Evolutionary conservation across 2,888 invertebrate species (phyloP).

Genomic region (Drosophila barbarae): DNA sequence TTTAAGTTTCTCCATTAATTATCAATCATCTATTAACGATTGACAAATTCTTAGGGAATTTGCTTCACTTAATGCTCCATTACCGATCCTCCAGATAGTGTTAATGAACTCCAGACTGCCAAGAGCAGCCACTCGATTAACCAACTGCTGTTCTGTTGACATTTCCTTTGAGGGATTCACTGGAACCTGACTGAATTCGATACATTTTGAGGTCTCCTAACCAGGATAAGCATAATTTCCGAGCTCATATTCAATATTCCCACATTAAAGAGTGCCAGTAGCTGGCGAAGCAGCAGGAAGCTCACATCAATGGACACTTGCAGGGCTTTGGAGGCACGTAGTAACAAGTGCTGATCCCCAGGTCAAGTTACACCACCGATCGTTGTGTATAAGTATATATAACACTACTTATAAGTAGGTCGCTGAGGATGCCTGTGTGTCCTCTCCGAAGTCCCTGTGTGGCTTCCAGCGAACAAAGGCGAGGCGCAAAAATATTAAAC

Average conservation of each 20-base stretch:
- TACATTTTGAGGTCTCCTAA: constrained; percentile 16
- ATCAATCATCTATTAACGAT: not conserved
- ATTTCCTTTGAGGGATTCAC: constrained; percentile 25
- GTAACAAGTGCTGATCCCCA: constrained; percentile 27
- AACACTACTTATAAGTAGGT: constrained; percentile 38
- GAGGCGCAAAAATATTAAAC: constrained; percentile 68
- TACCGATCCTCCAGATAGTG: constrained; percentile 16
- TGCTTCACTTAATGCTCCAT: constrained; percentile 13
- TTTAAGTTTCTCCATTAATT: not conserved
- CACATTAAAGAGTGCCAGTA: constrained; percentile 56
- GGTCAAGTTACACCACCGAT: constrained; percentile 33
- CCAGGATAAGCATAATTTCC: constrained; percentile 30
- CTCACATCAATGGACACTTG: constrained; percentile 69
- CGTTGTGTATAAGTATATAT: constrained; percentile 4
- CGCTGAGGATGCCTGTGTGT: constrained; percentile 27
- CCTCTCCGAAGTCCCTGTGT: constrained; percentile 42
- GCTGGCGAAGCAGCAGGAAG: constrained; percentile 55
- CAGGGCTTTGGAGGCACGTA: constrained; percentile 61
- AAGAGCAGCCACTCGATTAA: constrained; percentile 16
- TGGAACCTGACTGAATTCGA: constrained; percentile 29
- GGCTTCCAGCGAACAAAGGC: constrained; percentile 57
- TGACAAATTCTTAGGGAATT: constrained; percentile 8
- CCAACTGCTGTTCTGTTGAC: constrained; percentile 17
- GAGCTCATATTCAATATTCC: constrained; percentile 59
- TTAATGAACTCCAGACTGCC: constrained; percentile 24